A percentile compares a stretch with the other conserved stretches of the same genome.
Evolutionary conservation across 1,140 invertebrate genomes (phyloP).

Genomic region (Papilio machaon): DNA sequence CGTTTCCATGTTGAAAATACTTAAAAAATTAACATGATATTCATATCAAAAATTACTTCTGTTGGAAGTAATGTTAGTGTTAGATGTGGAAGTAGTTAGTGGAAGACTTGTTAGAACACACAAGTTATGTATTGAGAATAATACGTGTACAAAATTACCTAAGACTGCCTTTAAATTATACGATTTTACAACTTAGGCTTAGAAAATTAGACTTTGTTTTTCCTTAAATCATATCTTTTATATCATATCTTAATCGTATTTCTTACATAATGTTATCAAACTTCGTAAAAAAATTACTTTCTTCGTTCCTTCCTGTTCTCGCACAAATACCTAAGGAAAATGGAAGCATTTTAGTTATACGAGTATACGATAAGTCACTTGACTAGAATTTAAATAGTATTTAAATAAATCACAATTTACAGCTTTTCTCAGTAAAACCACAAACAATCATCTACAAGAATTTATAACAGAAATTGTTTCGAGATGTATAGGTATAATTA

Average conservation of each 20-base stretch:
- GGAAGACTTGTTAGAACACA: not conserved
- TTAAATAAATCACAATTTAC: constrained; percentile 7
- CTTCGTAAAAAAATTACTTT: no score
- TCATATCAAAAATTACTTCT: not conserved
- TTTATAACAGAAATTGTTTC: not conserved
- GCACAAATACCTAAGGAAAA: not conserved
- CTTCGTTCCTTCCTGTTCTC: no score
- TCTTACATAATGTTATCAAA: no score
- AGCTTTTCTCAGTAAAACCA: constrained; percentile 33
- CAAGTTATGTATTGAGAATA: not conserved
- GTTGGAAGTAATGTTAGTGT: not conserved
- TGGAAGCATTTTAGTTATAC: not conserved
- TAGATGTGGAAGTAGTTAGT: no score
- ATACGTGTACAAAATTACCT: not conserved
- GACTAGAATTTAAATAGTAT: constrained; percentile 17
- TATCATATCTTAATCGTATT: no score
- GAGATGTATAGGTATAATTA: not conserved
- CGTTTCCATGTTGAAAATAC: not conserved
- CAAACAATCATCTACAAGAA: not conserved
- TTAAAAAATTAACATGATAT: not conserved
- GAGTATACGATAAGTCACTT: not conserved
- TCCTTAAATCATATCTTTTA: no score
- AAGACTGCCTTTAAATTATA: no score
- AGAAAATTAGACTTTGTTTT: no score
- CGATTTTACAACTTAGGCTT: no score